phyloP scores from a whole-genome alignment of 1,140 invertebrate genomes.

The Eumeta japonica region DNA sequence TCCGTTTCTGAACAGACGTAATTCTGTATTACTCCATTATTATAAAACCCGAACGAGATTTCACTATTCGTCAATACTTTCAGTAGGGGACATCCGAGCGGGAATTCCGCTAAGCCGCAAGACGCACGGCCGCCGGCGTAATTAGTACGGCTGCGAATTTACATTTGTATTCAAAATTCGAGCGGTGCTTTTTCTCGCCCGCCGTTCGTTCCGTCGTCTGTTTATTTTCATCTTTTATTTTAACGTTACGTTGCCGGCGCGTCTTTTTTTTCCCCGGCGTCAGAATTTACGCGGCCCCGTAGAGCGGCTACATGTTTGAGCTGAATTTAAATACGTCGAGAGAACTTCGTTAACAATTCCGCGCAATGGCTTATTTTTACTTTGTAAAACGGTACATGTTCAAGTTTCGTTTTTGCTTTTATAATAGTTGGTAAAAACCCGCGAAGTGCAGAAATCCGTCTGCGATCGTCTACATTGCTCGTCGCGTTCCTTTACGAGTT shows the following conservation, averaged over 20 bases:
- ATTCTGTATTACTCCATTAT: too few species aligned
- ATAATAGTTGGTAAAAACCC: too few species aligned
- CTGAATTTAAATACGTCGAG: conserved; percentile 23
- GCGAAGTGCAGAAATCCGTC: too few species aligned
- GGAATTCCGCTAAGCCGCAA: conserved; percentile 47
- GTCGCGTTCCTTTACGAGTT: too few species aligned
- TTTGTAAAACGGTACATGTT: not conserved
- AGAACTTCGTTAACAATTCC: conserved; percentile 3
- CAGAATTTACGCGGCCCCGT: conserved; percentile 43
- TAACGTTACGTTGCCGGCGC: conserved; percentile 47
- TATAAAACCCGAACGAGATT: too few species aligned
- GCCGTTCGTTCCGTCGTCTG: conserved; percentile 53
- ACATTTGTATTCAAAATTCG: conserved; percentile 62
- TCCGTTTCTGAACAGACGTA: too few species aligned
- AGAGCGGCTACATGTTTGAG: conserved; percentile 17
- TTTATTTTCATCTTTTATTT: conserved; percentile 52
- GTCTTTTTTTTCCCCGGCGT: conserved; percentile 49
- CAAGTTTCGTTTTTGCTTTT: too few species aligned
- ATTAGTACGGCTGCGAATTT: conserved; percentile 60
- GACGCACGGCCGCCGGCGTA: conserved; percentile 52
- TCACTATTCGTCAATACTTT: too few species aligned
- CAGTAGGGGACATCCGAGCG: too few species aligned
- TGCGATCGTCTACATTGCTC: too few species aligned
- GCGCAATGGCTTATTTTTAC: not conserved
- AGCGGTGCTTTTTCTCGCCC: conserved; percentile 43